A percentile compares a stretch with the other conserved stretches of the same genome.
phyloP scores from a whole-genome alignment of 2,113 vertebrate species.

The Ranitomeya variabilis region DNA sequence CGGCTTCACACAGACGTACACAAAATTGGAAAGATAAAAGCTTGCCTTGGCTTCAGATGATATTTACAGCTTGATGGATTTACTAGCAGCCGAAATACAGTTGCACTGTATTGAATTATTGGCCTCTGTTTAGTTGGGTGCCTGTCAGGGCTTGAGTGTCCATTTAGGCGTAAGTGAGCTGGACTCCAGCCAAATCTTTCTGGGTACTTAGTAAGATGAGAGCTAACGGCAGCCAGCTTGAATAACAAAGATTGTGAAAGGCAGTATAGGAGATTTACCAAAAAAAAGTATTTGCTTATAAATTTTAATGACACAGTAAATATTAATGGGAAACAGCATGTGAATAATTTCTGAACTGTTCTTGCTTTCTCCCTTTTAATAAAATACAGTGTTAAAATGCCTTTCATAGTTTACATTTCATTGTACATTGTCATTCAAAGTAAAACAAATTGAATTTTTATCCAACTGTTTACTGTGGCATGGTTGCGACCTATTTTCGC shows the following conservation, averaged over 20 bases:
- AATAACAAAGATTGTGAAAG: constrained; percentile 68
- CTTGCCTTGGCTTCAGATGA: constrained; percentile 83
- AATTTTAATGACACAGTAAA: constrained; percentile 81
- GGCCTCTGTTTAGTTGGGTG: constrained; percentile 82
- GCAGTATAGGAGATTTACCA: constrained; percentile 64
- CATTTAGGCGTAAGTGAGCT: constrained; percentile 83
- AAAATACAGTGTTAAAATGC: constrained; percentile 19
- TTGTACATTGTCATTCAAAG: not conserved
- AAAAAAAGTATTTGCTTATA: constrained; percentile 70
- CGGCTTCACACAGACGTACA: constrained; percentile 76
- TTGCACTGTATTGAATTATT: constrained; percentile 85
- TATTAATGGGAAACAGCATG: constrained; percentile 71
- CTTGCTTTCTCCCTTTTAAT: constrained; percentile 64
- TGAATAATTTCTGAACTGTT: constrained; percentile 65
- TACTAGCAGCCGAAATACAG: constrained; percentile 79
- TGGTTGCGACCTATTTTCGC: not conserved
- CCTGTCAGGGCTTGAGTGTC: constrained; percentile 77
- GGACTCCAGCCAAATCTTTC: constrained; percentile 75
- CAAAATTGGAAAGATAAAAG: constrained; percentile 86
- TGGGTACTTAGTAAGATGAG: constrained; percentile 64
- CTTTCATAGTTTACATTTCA: constrained; percentile 9
- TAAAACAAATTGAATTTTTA: not conserved
- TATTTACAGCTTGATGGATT: constrained; percentile 87
- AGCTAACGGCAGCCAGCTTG: constrained; percentile 73
- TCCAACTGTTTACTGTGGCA: not conserved